Evolutionary conservation across 2,888 invertebrate species (phyloP).

Genomic region (Tenthredo amoena): DNA sequence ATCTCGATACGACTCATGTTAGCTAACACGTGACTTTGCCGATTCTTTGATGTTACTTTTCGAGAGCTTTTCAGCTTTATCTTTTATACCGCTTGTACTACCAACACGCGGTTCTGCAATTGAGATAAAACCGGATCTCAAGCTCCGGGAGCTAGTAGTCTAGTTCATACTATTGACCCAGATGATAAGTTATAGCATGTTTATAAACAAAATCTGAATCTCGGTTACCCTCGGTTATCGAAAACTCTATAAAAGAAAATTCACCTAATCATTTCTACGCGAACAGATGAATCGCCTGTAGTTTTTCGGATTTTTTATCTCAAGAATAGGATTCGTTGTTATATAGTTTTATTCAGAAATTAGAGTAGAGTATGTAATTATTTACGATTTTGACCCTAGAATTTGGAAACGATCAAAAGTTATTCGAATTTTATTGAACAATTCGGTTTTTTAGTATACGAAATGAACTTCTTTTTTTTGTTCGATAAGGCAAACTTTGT

Average conservation of each 20-base stretch:
- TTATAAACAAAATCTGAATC: constrained; percentile 28
- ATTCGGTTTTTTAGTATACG: neutral
- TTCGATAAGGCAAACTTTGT: neutral
- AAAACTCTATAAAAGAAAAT: neutral
- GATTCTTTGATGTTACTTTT: constrained; percentile 48
- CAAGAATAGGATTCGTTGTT: no score
- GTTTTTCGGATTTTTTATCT: no score
- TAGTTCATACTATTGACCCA: constrained; percentile 43
- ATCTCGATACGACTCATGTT: constrained; percentile 22
- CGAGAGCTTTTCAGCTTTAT: constrained; percentile 47
- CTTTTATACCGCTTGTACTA: neutral
- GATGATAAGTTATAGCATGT: constrained; percentile 31
- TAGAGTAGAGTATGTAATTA: no score
- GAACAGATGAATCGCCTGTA: no score
- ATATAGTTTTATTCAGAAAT: no score
- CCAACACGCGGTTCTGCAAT: constrained; percentile 28
- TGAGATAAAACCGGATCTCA: constrained; percentile 49
- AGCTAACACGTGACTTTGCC: constrained; percentile 38
- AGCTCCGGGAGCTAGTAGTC: constrained; percentile 8
- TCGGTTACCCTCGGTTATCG: neutral
- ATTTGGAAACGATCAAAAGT: no score
- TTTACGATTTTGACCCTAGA: no score
- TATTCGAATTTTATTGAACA: neutral
- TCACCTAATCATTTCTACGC: neutral
- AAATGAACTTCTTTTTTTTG: neutral